A percentile compares a stretch with the other conserved stretches of the same genome.
Conservation (phyloP, 1,140 invertebrate species). For the Bombus superbus region DNA sequence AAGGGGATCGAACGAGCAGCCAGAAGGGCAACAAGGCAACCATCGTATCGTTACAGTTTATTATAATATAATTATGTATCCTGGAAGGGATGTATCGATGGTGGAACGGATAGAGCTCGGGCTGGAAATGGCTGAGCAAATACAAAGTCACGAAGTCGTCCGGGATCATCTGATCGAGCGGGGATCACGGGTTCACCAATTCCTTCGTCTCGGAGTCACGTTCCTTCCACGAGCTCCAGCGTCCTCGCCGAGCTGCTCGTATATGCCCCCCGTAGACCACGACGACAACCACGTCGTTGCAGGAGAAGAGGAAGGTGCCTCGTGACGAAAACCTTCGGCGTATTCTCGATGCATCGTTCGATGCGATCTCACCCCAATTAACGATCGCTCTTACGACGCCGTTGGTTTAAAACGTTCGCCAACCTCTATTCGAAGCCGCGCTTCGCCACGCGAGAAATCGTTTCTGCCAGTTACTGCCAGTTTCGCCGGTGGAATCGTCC, state of each 20-base stretch:
- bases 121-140: slow-evolving; percentile 78
- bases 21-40: slow-evolving; percentile 57
- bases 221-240: slow-evolving; percentile 30
- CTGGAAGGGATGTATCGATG: slow-evolving; percentile 73
- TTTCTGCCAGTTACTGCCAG: not conserved
- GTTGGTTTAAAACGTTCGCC: not conserved
- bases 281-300: not conserved
- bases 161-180: slow-evolving; percentile 72
- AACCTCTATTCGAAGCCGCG: slow-evolving; percentile 5
- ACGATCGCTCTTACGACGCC: slow-evolving; percentile 24
- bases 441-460: slow-evolving; percentile 6
- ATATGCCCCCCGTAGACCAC: slow-evolving; percentile 35
- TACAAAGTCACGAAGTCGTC: slow-evolving; percentile 81
- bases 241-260: not conserved
- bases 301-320: slow-evolving; percentile 17
- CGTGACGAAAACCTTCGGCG: slow-evolving; percentile 58
- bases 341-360: slow-evolving; percentile 29
- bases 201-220: slow-evolving; percentile 64
- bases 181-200: slow-evolving; percentile 70
- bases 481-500: not conserved
- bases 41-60: slow-evolving; percentile 81
- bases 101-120: slow-evolving; percentile 66
- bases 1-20: slow-evolving; percentile 26
- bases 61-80: slow-evolving; percentile 84
- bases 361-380: slow-evolving; percentile 63